Percentiles rank a stretch among this genome's conserved stretches.
These are phyloP conservation scores for Melieria omissa DNA, from an alignment of 2,888 invertebrate genomes.

Conservation along the genomic window DNA sequence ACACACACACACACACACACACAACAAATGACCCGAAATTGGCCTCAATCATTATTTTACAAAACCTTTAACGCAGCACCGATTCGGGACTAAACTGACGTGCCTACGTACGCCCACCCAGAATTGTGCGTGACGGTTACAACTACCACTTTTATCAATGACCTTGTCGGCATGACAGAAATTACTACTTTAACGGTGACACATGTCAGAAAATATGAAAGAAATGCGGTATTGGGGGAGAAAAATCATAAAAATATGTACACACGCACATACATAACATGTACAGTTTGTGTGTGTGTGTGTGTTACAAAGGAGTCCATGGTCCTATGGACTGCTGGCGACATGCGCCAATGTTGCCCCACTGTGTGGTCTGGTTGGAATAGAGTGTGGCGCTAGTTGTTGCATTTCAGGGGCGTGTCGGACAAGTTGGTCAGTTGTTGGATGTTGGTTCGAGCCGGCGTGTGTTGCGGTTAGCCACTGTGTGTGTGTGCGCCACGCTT, in stretches of 20 bases:
- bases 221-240: background rate
- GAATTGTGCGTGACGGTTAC: background rate
- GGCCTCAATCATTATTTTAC: background rate
- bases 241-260: background rate
- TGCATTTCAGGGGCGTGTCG: background rate
- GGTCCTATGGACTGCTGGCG: background rate
- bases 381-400: too few species aligned
- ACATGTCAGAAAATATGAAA: slow-evolving; percentile 32
- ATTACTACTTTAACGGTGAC: slow-evolving; percentile 35
- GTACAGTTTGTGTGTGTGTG: background rate
- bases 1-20: background rate
- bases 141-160: background rate
- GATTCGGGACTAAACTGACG: background rate
- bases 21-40: background rate
- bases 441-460: background rate
- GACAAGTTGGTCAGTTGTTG: background rate
- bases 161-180: slow-evolving; percentile 6
- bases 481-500: background rate
- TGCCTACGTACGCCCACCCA: background rate
- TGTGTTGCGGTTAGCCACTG: background rate
- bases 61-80: background rate
- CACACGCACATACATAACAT: background rate
- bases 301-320: slow-evolving; percentile 3
- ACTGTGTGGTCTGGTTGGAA: background rate
- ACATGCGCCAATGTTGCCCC: background rate